Percentiles rank a stretch among this genome's conserved stretches.
Evolutionary conservation across 2,113 vertebrate genomes (phyloP).

Genomic region (Syrmaticus mikado): DNA sequence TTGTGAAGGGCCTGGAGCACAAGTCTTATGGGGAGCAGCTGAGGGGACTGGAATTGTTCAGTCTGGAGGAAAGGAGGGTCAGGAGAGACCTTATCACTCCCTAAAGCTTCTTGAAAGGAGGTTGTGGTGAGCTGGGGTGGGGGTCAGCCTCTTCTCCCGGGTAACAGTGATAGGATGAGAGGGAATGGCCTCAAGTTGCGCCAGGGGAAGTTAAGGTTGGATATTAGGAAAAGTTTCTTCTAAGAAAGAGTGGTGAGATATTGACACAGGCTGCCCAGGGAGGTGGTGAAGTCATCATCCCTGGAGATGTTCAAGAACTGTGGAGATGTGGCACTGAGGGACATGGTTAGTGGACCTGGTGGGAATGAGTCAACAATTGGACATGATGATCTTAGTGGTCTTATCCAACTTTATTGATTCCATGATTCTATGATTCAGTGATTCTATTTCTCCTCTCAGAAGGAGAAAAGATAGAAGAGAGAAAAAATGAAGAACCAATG

Average conservation of each 20-base stretch:
- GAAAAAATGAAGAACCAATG: neutral
- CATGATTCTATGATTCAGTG: no score
- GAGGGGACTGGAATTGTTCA: neutral
- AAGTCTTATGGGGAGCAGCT: neutral
- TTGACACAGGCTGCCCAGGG: neutral
- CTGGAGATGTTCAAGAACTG: neutral
- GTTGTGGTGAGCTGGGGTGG: neutral
- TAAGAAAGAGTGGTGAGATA: neutral
- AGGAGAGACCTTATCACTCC: accelerated
- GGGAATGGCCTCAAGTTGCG: neutral
- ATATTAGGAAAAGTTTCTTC: neutral
- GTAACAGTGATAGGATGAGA: neutral
- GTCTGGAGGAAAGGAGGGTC: neutral
- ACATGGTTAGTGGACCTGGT: neutral
- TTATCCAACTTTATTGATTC: no score
- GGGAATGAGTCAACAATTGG: no score
- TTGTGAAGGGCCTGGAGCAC: neutral
- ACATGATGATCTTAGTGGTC: no score
- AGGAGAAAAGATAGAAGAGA: neutral
- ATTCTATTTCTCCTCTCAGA: neutral
- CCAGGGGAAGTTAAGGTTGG: neutral
- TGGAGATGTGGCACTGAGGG: neutral
- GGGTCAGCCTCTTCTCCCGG: neutral
- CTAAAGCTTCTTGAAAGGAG: neutral
- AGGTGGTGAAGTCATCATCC: neutral